Evolutionary conservation across 2,797 vertebrate species (phyloP).

Genomic region (Malacoraja senta): DNA sequence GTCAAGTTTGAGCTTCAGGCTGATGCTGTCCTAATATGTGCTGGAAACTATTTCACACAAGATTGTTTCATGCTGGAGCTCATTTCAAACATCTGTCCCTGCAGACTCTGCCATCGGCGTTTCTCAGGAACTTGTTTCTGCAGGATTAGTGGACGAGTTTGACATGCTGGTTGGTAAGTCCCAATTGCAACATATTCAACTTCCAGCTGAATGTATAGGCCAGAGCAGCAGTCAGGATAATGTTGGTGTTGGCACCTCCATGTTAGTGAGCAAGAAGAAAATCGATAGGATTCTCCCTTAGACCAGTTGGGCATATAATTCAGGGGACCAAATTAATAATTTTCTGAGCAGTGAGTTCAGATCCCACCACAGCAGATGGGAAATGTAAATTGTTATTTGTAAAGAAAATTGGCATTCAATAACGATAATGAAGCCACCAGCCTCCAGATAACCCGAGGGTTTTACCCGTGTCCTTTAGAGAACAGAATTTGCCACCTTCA

Average conservation of each 20-base stretch:
- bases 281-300: background rate
- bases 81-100: background rate
- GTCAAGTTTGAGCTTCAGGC: background rate
- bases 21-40: background rate
- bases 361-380: too few relatives aligned
- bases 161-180: slow-evolving; percentile 36
- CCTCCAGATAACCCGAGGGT: too few relatives aligned
- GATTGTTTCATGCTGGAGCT: background rate
- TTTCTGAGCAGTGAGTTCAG: too few relatives aligned
- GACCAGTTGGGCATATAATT: background rate
- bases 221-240: background rate
- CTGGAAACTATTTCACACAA: background rate
- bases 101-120: slow-evolving; percentile 27
- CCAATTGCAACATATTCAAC: background rate
- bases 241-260: background rate
- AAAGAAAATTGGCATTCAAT: too few relatives aligned
- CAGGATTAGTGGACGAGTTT: slow-evolving; percentile 14
- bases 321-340: too few relatives aligned
- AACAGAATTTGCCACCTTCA: too few relatives aligned
- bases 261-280: background rate
- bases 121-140: slow-evolving; percentile 32
- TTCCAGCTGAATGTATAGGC: background rate
- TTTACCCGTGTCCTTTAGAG: too few relatives aligned
- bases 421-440: too few relatives aligned
- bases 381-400: too few relatives aligned